These are phyloP conservation scores for Zhuqinia jingwanae DNA, from an alignment of 2,888 invertebrate genomes.

Conservation along the genomic window DNA sequence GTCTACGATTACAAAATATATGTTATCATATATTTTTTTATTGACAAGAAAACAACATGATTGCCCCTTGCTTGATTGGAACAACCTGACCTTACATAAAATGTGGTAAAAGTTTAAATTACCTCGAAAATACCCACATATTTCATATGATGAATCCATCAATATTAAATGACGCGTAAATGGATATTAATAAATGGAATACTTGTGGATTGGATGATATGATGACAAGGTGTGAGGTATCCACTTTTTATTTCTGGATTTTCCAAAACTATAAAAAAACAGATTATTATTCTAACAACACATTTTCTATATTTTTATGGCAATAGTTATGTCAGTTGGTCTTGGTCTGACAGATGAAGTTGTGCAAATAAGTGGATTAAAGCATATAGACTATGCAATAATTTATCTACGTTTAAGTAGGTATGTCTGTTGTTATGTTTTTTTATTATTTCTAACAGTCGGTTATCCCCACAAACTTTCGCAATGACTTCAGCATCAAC, in stretches of 20 bases:
- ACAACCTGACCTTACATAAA: constrained; percentile 13
- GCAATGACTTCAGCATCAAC: neutral
- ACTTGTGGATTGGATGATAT: neutral
- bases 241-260: constrained; percentile 18
- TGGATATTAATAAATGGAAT: neutral
- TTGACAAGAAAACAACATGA: neutral
- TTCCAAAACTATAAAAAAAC: constrained; percentile 19
- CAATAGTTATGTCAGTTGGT: neutral
- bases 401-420: too few species aligned
- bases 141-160: neutral
- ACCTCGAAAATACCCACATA: constrained; percentile 19
- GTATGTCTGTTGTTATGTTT: too few species aligned
- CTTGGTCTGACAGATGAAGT: neutral
- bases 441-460: constrained; percentile 2
- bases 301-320: neutral
- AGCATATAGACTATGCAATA: neutral
- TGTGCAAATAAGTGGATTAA: neutral
- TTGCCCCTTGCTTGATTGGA: neutral
- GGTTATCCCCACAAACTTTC: constrained; percentile 6
- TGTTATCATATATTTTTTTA: neutral
- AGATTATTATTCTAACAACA: neutral
- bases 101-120: neutral
- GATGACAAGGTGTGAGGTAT: neutral
- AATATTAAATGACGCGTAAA: neutral
- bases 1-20: neutral